These are phyloP conservation scores for Pteromalus puparum DNA, from an alignment of 1,140 invertebrate genomes.

Conservation along the genomic window DNA sequence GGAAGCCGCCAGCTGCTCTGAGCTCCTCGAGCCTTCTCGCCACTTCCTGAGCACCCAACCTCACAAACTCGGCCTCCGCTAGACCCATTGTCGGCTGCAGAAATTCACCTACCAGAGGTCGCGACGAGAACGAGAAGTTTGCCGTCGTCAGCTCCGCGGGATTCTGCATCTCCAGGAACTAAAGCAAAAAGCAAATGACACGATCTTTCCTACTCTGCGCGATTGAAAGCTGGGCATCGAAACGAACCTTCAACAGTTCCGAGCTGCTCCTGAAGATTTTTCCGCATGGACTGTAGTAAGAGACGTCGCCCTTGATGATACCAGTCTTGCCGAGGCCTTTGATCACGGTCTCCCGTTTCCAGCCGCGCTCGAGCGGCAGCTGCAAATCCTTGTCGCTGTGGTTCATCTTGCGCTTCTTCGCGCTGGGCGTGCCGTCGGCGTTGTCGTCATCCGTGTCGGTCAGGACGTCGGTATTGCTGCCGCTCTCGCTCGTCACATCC, in stretches of 20 bases:
- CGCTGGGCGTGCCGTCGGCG: conserved; percentile 68
- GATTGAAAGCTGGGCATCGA: background rate
- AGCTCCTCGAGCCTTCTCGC: conserved; percentile 79
- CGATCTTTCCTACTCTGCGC: background rate
- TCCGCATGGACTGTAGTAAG: conserved; percentile 91
- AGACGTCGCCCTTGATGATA: conserved; percentile 89
- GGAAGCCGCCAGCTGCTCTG: conserved; percentile 69
- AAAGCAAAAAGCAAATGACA: background rate
- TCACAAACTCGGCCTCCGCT: conserved; percentile 72
- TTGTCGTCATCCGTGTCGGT: conserved; percentile 77
- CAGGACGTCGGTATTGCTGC: conserved; percentile 74
- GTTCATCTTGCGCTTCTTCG: conserved; percentile 72
- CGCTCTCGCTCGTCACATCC: conserved; percentile 74
- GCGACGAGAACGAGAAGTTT: conserved; percentile 94
- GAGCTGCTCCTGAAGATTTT: conserved; percentile 85
- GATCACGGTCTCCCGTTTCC: conserved; percentile 93
- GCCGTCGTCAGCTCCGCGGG: conserved; percentile 85
- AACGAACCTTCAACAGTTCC: conserved; percentile 82
- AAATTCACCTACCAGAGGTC: conserved; percentile 92
- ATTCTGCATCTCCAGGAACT: conserved; percentile 88
- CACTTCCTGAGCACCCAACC: conserved; percentile 74
- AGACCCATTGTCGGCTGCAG: conserved; percentile 79
- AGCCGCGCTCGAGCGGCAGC: conserved; percentile 87
- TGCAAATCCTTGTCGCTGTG: conserved; percentile 79
- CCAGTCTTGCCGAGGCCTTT: conserved; percentile 87